Base-by-base conservation (phyloP, 2,113 vertebrate species). In the Dissostichus mawsoni region DNA sequence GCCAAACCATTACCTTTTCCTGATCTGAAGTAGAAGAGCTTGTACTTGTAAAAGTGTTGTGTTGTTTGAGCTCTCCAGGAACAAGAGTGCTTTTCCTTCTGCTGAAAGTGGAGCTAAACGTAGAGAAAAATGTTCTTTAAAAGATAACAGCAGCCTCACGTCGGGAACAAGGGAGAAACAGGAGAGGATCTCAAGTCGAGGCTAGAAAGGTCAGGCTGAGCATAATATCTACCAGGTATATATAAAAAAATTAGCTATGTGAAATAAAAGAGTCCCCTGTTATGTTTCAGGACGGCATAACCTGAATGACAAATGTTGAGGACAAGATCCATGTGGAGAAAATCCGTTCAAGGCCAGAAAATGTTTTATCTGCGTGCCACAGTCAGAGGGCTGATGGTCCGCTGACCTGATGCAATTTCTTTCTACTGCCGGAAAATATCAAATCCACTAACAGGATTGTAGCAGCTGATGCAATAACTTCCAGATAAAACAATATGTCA, bases 401-500 rank as follows among this genome's bases (percentile, higher is more conserved):
- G 36, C 2, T 64, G 62, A 48, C 75, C 61, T 20, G 11, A 76
- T 36, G 18, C 50, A 56, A 80, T 72, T 67, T 75, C 65, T 72
- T 67, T 75, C 65, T 52, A 57, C 44, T 16, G 18, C 25, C 57
- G 70, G 29, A 76, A 76, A 69, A 81, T 44, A 68, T 81, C 11
- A 67, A 72, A 75, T 69, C 61, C 44, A 18, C 56, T 25, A 78
- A 69, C 56, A 41, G 17, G 74, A 71, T 61, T 70, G 48, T 29
- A 67, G 75, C 12, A 55, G 10, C 61, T 79, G 72, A 80, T 74
- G 76, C 53, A 80, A 84, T 77, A 84, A 69, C 65, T 36, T 11
- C 41, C 3, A 8, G 29, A 61, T 65, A 55, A 45, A 18, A 74
- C 58, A 53, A 0, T 74, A 81, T 78, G 80, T 77, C 44, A 50